Conservation (phyloP, 37 sponge, comb jelly and placozoan genomes). For the Bolinopsis microptera region DNA sequence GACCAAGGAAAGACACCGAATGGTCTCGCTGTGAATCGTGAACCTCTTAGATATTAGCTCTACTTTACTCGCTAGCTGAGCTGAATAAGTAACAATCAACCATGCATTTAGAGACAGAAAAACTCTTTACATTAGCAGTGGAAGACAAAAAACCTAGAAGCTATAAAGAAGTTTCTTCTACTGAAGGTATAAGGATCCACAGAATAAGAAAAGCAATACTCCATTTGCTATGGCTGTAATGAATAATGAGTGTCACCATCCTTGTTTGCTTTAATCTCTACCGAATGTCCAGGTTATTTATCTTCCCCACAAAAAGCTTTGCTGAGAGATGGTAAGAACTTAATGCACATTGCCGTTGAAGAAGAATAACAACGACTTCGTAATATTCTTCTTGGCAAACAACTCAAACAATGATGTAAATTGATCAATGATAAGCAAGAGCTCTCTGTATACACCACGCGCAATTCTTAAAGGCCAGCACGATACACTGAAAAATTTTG, state of each 20-base stretch:
- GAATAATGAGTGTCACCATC: background rate
- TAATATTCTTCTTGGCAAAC: background rate
- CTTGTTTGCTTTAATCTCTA: background rate
- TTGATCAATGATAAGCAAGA: background rate
- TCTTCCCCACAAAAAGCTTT: background rate
- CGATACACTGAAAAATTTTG: background rate
- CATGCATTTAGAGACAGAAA: background rate
- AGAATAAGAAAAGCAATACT: background rate
- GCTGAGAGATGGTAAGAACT: background rate
- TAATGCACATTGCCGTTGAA: background rate
- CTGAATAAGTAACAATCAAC: background rate
- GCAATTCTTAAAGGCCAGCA: background rate
- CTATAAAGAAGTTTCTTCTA: background rate
- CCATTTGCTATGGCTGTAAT: background rate
- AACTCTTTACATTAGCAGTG: background rate
- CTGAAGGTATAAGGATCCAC: background rate
- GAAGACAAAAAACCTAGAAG: background rate
- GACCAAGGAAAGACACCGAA: background rate
- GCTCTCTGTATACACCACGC: background rate
- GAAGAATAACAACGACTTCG: background rate
- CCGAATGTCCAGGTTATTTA: background rate
- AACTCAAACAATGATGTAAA: background rate
- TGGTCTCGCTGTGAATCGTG: background rate
- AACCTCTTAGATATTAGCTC: background rate
- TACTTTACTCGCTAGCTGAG: background rate